Base-by-base conservation (phyloP, 2,113 vertebrate species). In the Eubucco bourcierii region DNA sequence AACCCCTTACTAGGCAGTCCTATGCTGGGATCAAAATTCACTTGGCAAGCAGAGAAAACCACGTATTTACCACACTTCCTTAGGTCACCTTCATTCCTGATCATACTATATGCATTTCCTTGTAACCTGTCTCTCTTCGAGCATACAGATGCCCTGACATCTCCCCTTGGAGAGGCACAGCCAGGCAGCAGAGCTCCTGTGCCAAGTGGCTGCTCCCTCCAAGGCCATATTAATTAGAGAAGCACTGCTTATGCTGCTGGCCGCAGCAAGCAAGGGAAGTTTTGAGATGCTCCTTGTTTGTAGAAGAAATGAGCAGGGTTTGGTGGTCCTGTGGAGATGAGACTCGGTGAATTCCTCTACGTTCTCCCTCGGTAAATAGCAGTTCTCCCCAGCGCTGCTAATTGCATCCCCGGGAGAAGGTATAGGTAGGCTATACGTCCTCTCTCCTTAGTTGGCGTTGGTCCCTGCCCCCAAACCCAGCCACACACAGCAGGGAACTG, bases 11-110 rank as follows among this genome's bases (percentile, higher is more conserved):
- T 11, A 72, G 2, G 3, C 3, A 20, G 59, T 41, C 73, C 67
- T 88, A 25, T 3, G 6, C 77, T 93, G 78, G 65, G 67, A 94
- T 95, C 86, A 90, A 93, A 97, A 97, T 91, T 83, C 85, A 41
- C 80, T 92, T 85, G 78, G 64, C 72, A 44, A 94, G 93, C 80
- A 94, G 76, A 94, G 92, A 92, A 95, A 96, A 93, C 12, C 24
- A 6, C 60, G 20, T 81, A 75, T 84, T 95, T 94, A 76, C 87
- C 5, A 2, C 71, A 34, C 50, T 93, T 91, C 68, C 66, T n/a
- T 23, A 92, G 87, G 95, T 96, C 94, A 96, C 91, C 92, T 95
- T 95, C 12, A 0, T 84, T 88, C 83, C 84, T 41, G 10, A 34
- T 61, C n/a, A 4, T 60, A 70, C 94, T 90, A 63, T 59, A 73